Conservation (phyloP, 2,797 vertebrate species). For the Parambassis ranga region DNA sequence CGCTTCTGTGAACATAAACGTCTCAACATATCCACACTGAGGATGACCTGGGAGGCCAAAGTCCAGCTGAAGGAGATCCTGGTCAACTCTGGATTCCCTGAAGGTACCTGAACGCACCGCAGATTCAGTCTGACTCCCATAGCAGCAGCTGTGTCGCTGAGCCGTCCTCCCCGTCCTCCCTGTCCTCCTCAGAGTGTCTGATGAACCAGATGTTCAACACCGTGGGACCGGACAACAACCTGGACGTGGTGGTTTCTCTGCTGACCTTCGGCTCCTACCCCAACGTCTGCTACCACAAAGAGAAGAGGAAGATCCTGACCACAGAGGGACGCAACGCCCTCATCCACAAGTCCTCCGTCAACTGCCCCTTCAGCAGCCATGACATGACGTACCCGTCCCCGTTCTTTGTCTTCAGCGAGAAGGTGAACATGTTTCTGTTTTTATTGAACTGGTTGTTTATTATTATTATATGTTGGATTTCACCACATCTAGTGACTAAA, state of each 20-base stretch:
- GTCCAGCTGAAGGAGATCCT: conserved; percentile 97
- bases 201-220: conserved; percentile 90
- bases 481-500: too few relatives aligned
- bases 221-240: conserved; percentile 90
- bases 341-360: conserved; percentile 97
- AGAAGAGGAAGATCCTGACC: conserved; percentile 95
- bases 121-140: accelerated
- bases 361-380: conserved; percentile 95
- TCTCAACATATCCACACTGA: conserved; percentile 92
- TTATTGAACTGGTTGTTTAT: too few relatives aligned
- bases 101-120: conserved; percentile 80
- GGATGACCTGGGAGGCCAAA: conserved; percentile 99
- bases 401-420: conserved; percentile 96
- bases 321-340: conserved; percentile 96
- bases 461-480: too few relatives aligned
- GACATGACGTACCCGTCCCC: conserved; percentile 92
- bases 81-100: conserved; percentile 90
- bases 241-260: conserved; percentile 94
- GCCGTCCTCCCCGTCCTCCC: accelerated
- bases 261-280: conserved; percentile 93
- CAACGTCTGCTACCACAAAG: conserved; percentile 97
- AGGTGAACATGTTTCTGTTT: too few relatives aligned
- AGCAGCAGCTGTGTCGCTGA: too few relatives aligned
- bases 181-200: conserved; percentile 81
- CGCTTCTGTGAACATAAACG: conserved; percentile 97